Base-by-base conservation (phyloP, 2,113 vertebrate genomes). In the Oncorhynchus clarkii region DNA sequence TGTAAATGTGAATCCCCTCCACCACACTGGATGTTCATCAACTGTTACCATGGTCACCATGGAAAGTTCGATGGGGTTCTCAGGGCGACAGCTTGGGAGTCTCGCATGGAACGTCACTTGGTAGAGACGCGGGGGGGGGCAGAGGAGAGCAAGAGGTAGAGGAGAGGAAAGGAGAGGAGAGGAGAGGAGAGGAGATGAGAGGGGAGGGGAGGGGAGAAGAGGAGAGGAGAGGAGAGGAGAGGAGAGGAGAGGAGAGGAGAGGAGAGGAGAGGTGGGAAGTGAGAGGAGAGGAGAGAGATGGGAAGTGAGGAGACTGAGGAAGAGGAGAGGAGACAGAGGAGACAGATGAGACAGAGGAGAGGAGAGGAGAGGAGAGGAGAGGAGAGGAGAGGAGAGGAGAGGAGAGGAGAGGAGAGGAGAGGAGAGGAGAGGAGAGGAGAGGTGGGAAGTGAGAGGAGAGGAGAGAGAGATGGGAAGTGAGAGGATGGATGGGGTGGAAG, bases 81-180 rank as follows among this genome's bases (percentile, higher is more conserved):
- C 89, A 87, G 83, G 90, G 90, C 87, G 94, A 94, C 93, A 91
- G 87, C 87, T 93, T 89, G 89, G 90, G 88, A 84, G 87, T 92
- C 90, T 91, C 88, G 79, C 81, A 74, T 88, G 81, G 70, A 31
- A 75, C 78, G 74, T 89, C 91, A 87, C 82, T 83, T 60, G 81
- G 78, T 76, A 77, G 83, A 83, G 71, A 5, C 31, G 54, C 27
- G 72, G 59, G 29, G 26, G 13, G 27, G n/a, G n/a, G 29, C 45
- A 31, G 65, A 60, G 70, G 70, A 59, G 29, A 64, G 20, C 48
- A n/a, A 18, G 45, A 68, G 14, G 1, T 1, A 13, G 57, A 69
- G 67, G 34, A 70, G 12, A 57, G 60, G 31, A 59, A 4, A 59
- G 57, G 14, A n/a, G 4, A 5, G 9, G 57, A 59, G 16, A 59